Conservation (phyloP, 2,797 vertebrate genomes). For the Apodemus agrarius region DNA sequence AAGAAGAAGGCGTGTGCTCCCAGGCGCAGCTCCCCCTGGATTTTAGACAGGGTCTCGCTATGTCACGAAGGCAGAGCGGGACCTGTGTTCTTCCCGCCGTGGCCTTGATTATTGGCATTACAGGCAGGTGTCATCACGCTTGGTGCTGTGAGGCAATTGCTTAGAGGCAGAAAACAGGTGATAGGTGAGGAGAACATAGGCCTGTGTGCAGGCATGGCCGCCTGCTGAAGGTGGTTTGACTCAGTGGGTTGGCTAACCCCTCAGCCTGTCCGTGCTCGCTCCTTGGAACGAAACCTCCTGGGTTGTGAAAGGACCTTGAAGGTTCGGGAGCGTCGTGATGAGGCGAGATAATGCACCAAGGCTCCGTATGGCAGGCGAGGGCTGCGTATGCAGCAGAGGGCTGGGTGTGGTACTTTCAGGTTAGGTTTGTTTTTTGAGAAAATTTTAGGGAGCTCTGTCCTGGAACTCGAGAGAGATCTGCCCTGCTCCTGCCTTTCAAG, state of each 20-base stretch:
- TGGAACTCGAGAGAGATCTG: not conserved
- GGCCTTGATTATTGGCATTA: not conserved
- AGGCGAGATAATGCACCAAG: not conserved
- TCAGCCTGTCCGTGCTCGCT: not conserved
- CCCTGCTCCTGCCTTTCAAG: not conserved
- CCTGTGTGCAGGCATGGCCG: not conserved
- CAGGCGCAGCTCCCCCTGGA: not conserved
- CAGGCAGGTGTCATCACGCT: not conserved
- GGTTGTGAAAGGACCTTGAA: not conserved
- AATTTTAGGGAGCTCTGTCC: too few species aligned
- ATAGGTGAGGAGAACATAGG: not conserved
- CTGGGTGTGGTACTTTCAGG: not conserved
- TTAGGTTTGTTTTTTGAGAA: not conserved
- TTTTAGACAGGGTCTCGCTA: not conserved
- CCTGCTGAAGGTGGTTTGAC: not conserved
- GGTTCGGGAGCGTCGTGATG: not conserved
- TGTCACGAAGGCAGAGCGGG: not conserved
- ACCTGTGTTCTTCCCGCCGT: not conserved
- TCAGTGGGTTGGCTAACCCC: not conserved
- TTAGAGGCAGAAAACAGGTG: not conserved
- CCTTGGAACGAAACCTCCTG: not conserved
- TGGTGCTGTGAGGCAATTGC: not conserved
- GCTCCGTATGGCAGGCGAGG: too few species aligned
- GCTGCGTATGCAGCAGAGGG: not conserved
- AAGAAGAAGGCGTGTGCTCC: too few species aligned